phyloP scores from a whole-genome alignment of 2,888 invertebrate species.

The Therioaphis trifolii region DNA sequence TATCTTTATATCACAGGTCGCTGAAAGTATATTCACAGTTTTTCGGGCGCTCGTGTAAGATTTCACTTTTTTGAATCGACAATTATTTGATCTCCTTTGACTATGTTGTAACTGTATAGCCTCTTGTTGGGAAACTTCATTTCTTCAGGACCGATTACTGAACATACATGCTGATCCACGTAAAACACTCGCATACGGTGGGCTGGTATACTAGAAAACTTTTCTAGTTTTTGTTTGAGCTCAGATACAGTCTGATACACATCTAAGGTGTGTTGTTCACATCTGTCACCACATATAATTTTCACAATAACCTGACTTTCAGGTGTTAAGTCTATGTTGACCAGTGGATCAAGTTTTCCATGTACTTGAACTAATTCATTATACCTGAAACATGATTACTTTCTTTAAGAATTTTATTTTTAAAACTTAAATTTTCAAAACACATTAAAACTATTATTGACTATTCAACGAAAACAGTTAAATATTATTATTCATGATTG shows the following conservation, averaged over 20 bases:
- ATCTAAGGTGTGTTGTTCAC: constrained; percentile 75
- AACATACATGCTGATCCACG: constrained; percentile 78
- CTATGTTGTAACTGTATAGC: constrained; percentile 90
- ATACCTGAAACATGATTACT: constrained; percentile 74
- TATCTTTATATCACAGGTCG: constrained; percentile 45
- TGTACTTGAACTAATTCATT: constrained; percentile 85
- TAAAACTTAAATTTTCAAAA: no score
- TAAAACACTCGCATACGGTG: constrained; percentile 90
- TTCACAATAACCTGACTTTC: constrained; percentile 88
- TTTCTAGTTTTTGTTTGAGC: constrained; percentile 82
- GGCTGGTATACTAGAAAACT: constrained; percentile 83
- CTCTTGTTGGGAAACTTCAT: constrained; percentile 90
- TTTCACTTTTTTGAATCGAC: constrained; percentile 78
- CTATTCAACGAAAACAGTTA: constrained; percentile 41
- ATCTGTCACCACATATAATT: constrained; percentile 78
- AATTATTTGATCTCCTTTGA: constrained; percentile 90
- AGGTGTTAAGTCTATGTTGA: constrained; percentile 86
- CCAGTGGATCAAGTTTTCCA: constrained; percentile 90
- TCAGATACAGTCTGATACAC: constrained; percentile 78
- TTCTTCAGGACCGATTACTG: constrained; percentile 81
- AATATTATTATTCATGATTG: constrained; percentile 62
- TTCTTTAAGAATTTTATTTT: no score
- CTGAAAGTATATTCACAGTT: constrained; percentile 38
- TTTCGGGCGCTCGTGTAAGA: not conserved
- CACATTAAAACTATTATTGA: no score